Base-by-base conservation (phyloP, 2,888 invertebrate genomes). In the Trissolcus brochymenae region DNA sequence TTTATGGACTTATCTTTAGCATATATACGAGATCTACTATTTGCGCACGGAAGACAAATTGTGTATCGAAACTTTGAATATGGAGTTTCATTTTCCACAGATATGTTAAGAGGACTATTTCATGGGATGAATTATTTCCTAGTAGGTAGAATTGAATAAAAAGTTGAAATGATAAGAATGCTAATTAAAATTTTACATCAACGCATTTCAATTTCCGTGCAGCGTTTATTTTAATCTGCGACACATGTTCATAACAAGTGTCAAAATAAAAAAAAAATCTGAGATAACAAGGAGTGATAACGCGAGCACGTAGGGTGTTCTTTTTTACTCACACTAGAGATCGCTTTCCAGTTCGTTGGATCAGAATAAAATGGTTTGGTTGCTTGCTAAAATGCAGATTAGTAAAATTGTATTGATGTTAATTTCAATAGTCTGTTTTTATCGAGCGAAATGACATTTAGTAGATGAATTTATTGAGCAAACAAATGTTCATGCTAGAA, bases 1-100 rank as follows among this genome's bases (percentile, higher is more conserved):
- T 51, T 50, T 21, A 64, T 64, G 40, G 43, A 59, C 64, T 59
- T 59, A 54, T 65, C 41, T 59, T 73, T 73, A 73, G 49, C 54
- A 72, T 61, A 66, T 61, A 73, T 46, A 67, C 74, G 74, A 74
- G 74, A 74, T 74, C 74, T 50, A 74, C 61, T 65, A 59, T 72
- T 62, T 59, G 43, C 53, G 51, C 29, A n/a, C 41, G 41, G 29
- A 72, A 65, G 53, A 55, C 43, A 19, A 41, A 29, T 66, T 46
- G 2, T 55, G 4, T 25, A 25, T 25, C 25, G 25, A 25, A 51
- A 51, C 9, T 13, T 19, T 51, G 4, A 25, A 25, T 25, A 25
- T 19, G 6, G 35, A 35, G 35, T 35, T 35, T 35, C 35, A 35
- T 35, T 9, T 35, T 35, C 9, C 11, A 25, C 25, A 25, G 25